Evolutionary conservation across 2,797 vertebrate species (phyloP).

Genomic region (Sebastes reedi): DNA sequence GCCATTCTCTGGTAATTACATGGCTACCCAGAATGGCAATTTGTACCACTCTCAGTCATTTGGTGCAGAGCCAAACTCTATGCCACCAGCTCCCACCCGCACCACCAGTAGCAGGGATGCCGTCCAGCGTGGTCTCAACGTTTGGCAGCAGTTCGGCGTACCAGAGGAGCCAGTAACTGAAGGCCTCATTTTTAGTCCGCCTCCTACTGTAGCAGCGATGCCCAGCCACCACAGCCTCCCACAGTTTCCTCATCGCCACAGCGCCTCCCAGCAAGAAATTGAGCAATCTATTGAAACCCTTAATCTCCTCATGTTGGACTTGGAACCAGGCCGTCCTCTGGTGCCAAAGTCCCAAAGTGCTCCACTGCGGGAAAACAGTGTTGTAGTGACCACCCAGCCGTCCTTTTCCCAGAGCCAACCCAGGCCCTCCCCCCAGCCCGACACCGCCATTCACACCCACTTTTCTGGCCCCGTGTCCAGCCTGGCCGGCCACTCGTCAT

Average conservation of each 20-base stretch:
- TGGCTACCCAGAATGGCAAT: constrained; percentile 80
- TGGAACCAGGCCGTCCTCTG: constrained; percentile 77
- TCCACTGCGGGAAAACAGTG: constrained; percentile 72
- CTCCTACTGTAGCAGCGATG: constrained; percentile 46
- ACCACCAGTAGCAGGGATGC: constrained; percentile 96
- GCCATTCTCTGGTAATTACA: constrained; percentile 66
- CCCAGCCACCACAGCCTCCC: constrained; percentile 88
- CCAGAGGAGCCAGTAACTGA: constrained; percentile 85
- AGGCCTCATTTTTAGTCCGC: constrained; percentile 75
- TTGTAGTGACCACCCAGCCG: constrained; percentile 88
- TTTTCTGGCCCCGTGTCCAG: constrained; percentile 38
- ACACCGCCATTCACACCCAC: constrained; percentile 59
- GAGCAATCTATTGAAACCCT: constrained; percentile 97
- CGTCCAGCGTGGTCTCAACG: constrained; percentile 93
- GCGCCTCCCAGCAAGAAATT: constrained; percentile 92
- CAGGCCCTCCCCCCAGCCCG: constrained; percentile 72
- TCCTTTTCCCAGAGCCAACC: constrained; percentile 76
- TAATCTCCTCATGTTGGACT: constrained; percentile 94
- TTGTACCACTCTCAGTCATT: constrained; percentile 91
- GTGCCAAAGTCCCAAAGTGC: constrained; percentile 92
- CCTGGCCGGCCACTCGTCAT: constrained; percentile 29
- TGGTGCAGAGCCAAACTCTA: constrained; percentile 78
- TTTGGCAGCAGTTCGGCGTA: constrained; percentile 93
- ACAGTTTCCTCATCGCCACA: constrained; percentile 87
- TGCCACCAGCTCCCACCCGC: constrained; percentile 91